A percentile compares a stretch with the other conserved stretches of the same genome.
These are phyloP conservation scores for Aplidium turbinatum DNA, from an alignment of 23 tunicate species.

Conservation along the genomic window DNA sequence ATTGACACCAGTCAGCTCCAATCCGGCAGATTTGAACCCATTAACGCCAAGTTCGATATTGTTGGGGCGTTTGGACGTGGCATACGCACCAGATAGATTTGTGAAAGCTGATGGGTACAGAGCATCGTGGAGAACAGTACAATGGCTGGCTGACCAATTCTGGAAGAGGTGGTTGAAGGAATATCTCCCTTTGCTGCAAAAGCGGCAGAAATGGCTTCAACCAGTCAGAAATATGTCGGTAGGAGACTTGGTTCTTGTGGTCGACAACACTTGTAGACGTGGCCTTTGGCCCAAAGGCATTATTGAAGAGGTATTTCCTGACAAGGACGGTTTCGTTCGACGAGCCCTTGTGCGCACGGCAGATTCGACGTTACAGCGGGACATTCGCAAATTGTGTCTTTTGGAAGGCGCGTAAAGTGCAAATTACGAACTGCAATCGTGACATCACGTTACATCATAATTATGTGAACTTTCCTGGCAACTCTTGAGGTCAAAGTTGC, in stretches of 20 bases:
- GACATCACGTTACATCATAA: too few species aligned
- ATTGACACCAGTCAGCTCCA: slow-evolving; percentile 14
- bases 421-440: too few species aligned
- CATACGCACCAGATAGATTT: slow-evolving; percentile 29
- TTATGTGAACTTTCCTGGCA: too few species aligned
- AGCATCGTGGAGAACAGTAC: slow-evolving; percentile 6
- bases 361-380: slow-evolving; percentile 16
- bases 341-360: slow-evolving; percentile 7
- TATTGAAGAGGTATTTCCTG: slow-evolving; percentile 36
- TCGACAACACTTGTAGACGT: slow-evolving; percentile 3
- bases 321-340: slow-evolving; percentile 25
- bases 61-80: slow-evolving; percentile 6
- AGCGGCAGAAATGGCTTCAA: slow-evolving; percentile 35
- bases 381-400: slow-evolving; percentile 36
- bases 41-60: slow-evolving; percentile 28
- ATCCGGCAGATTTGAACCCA: slow-evolving; percentile 18
- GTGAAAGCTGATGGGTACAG: slow-evolving; percentile 27
- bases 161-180: slow-evolving; percentile 28
- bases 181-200: slow-evolving; percentile 20
- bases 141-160: slow-evolving; percentile 1
- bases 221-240: slow-evolving; percentile 11
- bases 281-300: slow-evolving; percentile 41
- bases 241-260: slow-evolving; percentile 23
- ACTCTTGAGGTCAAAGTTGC: too few species aligned
- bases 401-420: too few species aligned